These are phyloP conservation scores for Gari tellinella DNA, from an alignment of 2,888 invertebrate species.

Conservation along the genomic window DNA sequence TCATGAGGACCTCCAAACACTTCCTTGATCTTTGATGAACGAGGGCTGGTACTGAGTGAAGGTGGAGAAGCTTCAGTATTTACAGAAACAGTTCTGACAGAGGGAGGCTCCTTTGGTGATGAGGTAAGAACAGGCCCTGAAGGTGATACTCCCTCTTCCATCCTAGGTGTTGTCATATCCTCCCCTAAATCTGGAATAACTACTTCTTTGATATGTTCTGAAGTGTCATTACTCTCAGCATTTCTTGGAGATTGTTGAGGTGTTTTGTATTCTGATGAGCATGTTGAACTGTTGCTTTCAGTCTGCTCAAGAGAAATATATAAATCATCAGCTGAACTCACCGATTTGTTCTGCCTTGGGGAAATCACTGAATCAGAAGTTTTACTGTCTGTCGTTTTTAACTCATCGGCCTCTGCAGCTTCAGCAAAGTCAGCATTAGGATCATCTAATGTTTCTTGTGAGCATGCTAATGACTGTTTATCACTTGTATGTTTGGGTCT, in stretches of 20 bases:
- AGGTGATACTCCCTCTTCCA: background rate
- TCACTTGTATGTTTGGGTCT: constrained; percentile 7
- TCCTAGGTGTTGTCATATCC: constrained; percentile 25
- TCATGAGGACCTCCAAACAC: constrained; percentile 32
- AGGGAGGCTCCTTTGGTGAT: constrained; percentile 30
- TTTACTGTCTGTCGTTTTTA: background rate
- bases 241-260: constrained; percentile 47
- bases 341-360: constrained; percentile 9
- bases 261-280: constrained; percentile 67
- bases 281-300: constrained; percentile 45
- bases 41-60: background rate
- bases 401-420: background rate
- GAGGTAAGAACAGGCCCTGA: constrained; percentile 39
- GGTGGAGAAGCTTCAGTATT: constrained; percentile 59
- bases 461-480: constrained; percentile 18
- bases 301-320: constrained; percentile 48
- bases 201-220: constrained; percentile 48
- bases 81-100: constrained; percentile 64
- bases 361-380: background rate
- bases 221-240: constrained; percentile 7
- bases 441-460: constrained; percentile 42
- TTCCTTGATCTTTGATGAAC: constrained; percentile 1
- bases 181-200: constrained; percentile 48
- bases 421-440: background rate
- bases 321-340: constrained; percentile 51